These are phyloP conservation scores for Aurelia aurita complex sp. Pacific DNA, from an alignment of 30 jellyfish, hydroid and myxozoan genomes.

Conservation along the genomic window DNA sequence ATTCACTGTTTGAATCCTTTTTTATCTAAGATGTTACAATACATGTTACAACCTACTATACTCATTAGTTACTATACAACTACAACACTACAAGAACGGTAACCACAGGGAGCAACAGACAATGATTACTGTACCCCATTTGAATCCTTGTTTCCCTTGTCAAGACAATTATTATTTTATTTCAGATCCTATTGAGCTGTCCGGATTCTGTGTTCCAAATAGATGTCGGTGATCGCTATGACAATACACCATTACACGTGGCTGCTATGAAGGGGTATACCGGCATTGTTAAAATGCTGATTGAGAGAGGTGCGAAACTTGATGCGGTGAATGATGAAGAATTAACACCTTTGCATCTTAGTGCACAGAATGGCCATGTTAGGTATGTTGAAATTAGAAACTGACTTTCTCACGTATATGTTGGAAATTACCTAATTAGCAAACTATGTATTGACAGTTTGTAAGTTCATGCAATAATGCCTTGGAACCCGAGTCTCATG, in stretches of 20 bases:
- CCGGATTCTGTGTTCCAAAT: slow-evolving; percentile 3
- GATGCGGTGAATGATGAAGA: slow-evolving; percentile 64
- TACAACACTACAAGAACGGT: too few species aligned
- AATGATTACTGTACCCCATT: too few species aligned
- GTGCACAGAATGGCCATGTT: slow-evolving; percentile 41
- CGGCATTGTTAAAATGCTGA: slow-evolving; percentile 54
- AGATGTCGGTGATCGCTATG: slow-evolving; percentile 66
- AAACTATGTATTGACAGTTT: too few species aligned
- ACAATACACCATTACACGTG: slow-evolving; percentile 73
- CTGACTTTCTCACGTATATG: neutral
- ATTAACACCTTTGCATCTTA: slow-evolving; percentile 54
- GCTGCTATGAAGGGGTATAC: slow-evolving; percentile 67
- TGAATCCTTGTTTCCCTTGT: too few species aligned
- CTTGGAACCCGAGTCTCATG: too few species aligned
- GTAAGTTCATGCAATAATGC: too few species aligned
- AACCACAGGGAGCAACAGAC: too few species aligned
- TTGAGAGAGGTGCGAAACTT: slow-evolving; percentile 37
- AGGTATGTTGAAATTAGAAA: slow-evolving; percentile 10
- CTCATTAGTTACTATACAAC: too few species aligned
- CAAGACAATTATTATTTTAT: too few species aligned
- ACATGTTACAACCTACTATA: too few species aligned
- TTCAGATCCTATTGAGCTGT: slow-evolving; percentile 28
- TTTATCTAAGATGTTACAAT: too few species aligned
- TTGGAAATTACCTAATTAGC: neutral
- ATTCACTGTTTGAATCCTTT: too few species aligned